phyloP scores from a whole-genome alignment of 2,797 vertebrate genomes.

The Catharus ustulatus region DNA sequence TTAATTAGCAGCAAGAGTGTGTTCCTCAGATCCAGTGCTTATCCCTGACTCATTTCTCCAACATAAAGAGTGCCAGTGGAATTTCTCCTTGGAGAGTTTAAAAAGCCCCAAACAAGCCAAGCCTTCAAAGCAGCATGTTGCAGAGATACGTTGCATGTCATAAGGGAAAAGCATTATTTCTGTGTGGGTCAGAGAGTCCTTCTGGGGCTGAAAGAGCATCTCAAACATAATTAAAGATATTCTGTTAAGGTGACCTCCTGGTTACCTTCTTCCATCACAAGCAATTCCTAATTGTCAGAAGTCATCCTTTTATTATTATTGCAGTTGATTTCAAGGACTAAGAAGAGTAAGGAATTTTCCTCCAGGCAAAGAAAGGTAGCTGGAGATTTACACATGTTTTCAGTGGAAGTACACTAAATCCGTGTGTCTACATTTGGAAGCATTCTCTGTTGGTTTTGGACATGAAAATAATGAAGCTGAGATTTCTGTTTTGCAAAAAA shows the following conservation, averaged over 20 bases:
- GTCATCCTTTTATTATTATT: background rate
- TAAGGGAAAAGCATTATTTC: background rate
- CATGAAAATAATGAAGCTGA: conserved; percentile 17
- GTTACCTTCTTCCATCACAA: background rate
- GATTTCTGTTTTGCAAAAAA: conserved; percentile 18
- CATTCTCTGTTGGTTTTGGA: conserved; percentile 51
- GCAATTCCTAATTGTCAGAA: background rate
- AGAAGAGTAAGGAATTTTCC: conserved; percentile 49
- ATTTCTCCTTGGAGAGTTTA: background rate
- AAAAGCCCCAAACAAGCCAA: background rate
- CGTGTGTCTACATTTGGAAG: conserved; percentile 33
- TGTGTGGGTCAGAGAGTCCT: background rate
- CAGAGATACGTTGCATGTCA: background rate
- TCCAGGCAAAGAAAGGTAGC: conserved; percentile 37
- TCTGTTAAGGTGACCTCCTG: background rate
- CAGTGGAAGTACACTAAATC: conserved; percentile 64
- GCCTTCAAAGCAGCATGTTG: background rate
- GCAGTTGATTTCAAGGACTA: background rate
- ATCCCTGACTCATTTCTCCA: background rate
- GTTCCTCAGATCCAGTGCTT: background rate
- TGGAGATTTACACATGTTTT: conserved; percentile 45
- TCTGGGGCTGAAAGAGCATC: background rate
- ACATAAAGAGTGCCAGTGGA: background rate
- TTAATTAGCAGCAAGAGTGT: background rate
- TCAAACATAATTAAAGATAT: background rate